Percentiles rank a stretch among this genome's conserved stretches.
Conservation (phyloP, 2,888 invertebrate genomes). For the Seira musarum region DNA sequence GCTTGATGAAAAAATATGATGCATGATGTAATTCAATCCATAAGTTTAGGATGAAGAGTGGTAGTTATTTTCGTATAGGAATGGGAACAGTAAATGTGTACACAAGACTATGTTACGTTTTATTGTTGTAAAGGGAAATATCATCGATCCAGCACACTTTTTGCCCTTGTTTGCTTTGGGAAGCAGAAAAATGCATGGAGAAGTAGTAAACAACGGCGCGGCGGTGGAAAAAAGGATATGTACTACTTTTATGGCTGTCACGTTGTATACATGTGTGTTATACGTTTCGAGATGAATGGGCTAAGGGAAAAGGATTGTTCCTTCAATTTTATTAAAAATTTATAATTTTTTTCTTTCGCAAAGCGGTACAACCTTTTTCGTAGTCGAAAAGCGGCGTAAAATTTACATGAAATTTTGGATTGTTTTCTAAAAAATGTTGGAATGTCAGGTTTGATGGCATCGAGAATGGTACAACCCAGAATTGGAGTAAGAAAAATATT, state of each 20-base stretch:
- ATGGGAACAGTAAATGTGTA: no score
- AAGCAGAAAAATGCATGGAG: neutral
- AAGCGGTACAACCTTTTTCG: no score
- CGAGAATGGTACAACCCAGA: no score
- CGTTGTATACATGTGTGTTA: conserved; percentile 22
- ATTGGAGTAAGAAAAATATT: no score
- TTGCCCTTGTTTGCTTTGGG: neutral
- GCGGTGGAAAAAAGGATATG: conserved; percentile 13
- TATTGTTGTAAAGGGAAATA: neutral
- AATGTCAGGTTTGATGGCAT: no score
- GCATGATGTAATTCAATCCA: neutral
- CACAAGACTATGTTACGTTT: no score
- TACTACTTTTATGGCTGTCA: conserved; percentile 31
- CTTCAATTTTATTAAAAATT: conserved; percentile 36
- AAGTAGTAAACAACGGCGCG: conserved; percentile 14
- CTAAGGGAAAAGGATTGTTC: conserved; percentile 24
- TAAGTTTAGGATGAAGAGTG: neutral
- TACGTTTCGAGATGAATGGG: conserved; percentile 17
- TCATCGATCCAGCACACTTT: neutral
- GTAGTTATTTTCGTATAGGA: no score
- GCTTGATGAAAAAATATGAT: conserved; percentile 2
- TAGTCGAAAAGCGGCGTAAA: neutral
- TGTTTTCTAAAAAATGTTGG: no score
- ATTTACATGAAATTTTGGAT: conserved; percentile 22
- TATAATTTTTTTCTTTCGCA: conserved; percentile 5